phyloP scores from a whole-genome alignment of 2,113 vertebrate genomes.

The Eclectus roratus region DNA sequence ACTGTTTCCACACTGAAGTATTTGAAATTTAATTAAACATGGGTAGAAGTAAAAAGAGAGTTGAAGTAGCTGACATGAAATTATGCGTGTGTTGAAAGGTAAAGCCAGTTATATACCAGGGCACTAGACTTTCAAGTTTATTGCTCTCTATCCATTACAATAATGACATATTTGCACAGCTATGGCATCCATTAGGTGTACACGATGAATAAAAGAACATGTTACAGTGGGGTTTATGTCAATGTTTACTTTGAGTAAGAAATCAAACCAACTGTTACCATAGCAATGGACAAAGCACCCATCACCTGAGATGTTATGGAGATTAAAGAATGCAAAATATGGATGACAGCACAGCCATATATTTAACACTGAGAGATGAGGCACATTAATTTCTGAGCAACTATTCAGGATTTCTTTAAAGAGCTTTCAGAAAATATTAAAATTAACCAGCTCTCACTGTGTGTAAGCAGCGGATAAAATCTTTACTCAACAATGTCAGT shows the following conservation, averaged over 20 bases:
- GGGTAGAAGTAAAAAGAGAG: not conserved
- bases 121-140: not conserved
- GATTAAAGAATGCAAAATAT: not conserved
- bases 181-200: not conserved
- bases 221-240: not conserved
- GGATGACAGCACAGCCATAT: not conserved
- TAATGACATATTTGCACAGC: not conserved
- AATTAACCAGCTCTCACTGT: not conserved
- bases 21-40: not conserved
- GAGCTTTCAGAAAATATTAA: not conserved
- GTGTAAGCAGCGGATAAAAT: not conserved
- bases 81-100: fast-evolving
- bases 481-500: not conserved
- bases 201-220: not conserved
- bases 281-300: constrained; percentile 40
- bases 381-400: not conserved
- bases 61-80: not conserved
- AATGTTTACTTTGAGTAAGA: constrained; percentile 42
- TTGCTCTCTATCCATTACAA: not conserved
- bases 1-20: not conserved
- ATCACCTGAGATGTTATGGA: not conserved
- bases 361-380: not conserved
- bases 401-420: not conserved
- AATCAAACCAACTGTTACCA: constrained; percentile 36
- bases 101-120: not conserved